phyloP scores from a whole-genome alignment of 2,113 vertebrate species.

The Platysternon megacephalum region DNA sequence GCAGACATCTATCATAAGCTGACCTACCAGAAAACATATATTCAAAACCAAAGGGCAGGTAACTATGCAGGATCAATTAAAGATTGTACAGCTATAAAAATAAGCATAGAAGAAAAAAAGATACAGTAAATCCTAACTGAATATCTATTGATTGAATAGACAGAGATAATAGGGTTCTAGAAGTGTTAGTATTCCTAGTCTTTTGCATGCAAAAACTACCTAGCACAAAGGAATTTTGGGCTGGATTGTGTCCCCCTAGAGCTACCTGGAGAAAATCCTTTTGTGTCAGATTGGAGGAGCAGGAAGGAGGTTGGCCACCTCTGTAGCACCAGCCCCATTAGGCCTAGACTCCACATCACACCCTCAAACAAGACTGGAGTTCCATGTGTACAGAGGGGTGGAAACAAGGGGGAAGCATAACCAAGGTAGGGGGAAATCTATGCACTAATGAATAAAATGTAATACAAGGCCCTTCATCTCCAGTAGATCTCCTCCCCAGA shows the following conservation, averaged over 20 bases:
- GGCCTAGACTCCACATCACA: neutral
- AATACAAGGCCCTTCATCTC: neutral
- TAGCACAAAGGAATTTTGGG: rapidly evolving
- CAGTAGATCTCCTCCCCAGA: neutral
- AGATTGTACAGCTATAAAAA: neutral
- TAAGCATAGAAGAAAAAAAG: neutral
- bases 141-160: neutral
- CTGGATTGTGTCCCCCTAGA: neutral
- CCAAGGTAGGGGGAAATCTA: neutral
- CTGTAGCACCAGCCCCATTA: neutral
- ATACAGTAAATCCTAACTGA: neutral
- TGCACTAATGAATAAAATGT: neutral
- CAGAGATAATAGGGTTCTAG: neutral
- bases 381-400: neutral
- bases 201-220: neutral
- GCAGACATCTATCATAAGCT: neutral
- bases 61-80: neutral
- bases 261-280: neutral
- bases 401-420: neutral
- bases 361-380: neutral
- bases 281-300: neutral
- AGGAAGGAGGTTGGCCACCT: neutral
- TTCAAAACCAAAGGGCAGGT: neutral
- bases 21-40: neutral
- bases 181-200: neutral